Conservation (phyloP, 2,888 invertebrate genomes). For the Rhimphoctona megacephalus region DNA sequence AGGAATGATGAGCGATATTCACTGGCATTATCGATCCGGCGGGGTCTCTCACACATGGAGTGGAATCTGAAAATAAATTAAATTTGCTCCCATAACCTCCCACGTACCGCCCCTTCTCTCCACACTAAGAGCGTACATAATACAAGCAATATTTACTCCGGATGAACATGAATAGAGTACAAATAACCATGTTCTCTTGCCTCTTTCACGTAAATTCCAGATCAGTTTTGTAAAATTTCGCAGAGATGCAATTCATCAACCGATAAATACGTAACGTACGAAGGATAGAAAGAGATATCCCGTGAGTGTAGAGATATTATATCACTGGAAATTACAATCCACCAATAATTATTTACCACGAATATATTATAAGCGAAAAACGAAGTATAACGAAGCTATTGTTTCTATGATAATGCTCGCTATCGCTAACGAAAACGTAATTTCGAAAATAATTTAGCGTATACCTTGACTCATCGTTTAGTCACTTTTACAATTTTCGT, state of each 20-base stretch:
- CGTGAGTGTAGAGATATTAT: conserved; percentile 51
- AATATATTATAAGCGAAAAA: conserved; percentile 6
- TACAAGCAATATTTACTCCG: conserved; percentile 45
- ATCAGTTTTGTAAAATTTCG: conserved; percentile 58
- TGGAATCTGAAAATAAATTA: conserved; percentile 51
- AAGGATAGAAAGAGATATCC: conserved; percentile 3
- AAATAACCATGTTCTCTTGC: conserved; percentile 47
- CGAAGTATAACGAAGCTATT: not conserved
- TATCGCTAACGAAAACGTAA: too few species aligned
- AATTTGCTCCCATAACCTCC: conserved; percentile 44
- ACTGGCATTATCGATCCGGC: conserved; percentile 40
- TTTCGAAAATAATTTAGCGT: too few species aligned
- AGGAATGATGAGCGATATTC: not conserved
- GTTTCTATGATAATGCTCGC: too few species aligned
- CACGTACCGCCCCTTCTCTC: not conserved
- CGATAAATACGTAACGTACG: conserved; percentile 54
- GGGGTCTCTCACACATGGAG: conserved; percentile 16
- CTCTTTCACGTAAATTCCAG: conserved; percentile 45
- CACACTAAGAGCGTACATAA: conserved; percentile 30
- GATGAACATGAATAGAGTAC: conserved; percentile 43
- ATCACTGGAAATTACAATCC: conserved; percentile 62
- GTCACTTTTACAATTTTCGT: too few species aligned
- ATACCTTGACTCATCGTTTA: too few species aligned
- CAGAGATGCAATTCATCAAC: conserved; percentile 41
- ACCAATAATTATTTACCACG: conserved; percentile 57